Evolutionary conservation across 1,140 invertebrate genomes (phyloP), one percentile per base, ranked within the genome.

Genomic region (Leptopilina clavipes): DNA sequence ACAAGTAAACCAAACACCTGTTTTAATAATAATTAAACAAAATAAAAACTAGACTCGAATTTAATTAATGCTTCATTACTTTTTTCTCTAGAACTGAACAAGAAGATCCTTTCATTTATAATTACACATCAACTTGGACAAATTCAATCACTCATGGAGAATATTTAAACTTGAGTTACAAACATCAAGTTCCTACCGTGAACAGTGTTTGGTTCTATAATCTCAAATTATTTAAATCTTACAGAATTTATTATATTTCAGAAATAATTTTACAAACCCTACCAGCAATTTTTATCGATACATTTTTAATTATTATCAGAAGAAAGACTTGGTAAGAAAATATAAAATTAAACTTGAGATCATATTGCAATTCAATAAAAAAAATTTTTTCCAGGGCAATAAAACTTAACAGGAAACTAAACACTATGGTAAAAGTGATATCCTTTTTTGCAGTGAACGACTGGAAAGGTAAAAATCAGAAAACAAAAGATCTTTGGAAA

Each of bases 271-370:
- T 93, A 59, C 93, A 94, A 79, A 88, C 91, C 54, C 76, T 94
- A 56, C 94, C 94, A 18, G 93, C 92, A 22, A 83, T 92, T 70
- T 76, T 94, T 8, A 88, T 93, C 48, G 94, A 94, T 77, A 76
- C 88, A 52, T 85, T 90, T 19, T 86, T 91, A 76, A 80, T 91
- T 18, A 48, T 93, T 5, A 85, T 89, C 17, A 91, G 92, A 40
- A 91, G 91, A 81, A 91, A 92, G 75, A 91, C 92, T 72, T 91
- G 90, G 92, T 94, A 83, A 85, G 85, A 86, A 14, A 31, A 11
- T 31, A 0, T 31, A n/a, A 14, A 31, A 8, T 65, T 65, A 65
- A 31, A 25, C 25, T 31, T 31, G 25, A 1, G 25, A 31, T 44
- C 9, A 44, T 11, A 5, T 44, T 44, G 8, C 43, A 44, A 44